Evolutionary conservation across 2,797 vertebrate genomes (phyloP).

Genomic region (Glyptemys insculpta): DNA sequence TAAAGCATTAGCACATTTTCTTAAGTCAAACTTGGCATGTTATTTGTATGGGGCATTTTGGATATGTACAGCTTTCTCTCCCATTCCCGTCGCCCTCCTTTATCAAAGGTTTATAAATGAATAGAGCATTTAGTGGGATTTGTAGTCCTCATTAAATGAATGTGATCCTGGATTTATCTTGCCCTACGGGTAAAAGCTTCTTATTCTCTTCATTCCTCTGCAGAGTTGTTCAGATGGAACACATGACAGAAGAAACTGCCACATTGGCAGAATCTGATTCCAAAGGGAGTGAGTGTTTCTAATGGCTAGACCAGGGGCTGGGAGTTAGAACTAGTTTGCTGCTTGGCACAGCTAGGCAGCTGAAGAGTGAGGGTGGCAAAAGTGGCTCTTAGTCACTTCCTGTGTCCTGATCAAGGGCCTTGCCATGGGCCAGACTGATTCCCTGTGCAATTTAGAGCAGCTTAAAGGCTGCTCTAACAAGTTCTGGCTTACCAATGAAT

Average conservation of each 20-base stretch:
- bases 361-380: neutral
- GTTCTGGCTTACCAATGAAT: neutral
- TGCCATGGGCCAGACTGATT: neutral
- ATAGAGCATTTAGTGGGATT: constrained; percentile 54
- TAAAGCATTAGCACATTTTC: constrained; percentile 13
- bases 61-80: constrained; percentile 2
- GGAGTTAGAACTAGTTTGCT: neutral
- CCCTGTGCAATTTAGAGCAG: neutral
- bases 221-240: constrained; percentile 22
- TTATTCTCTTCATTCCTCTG: constrained; percentile 49
- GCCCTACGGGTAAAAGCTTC: constrained; percentile 52
- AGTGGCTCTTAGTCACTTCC: neutral
- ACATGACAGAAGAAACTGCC: constrained; percentile 24
- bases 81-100: neutral
- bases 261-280: neutral
- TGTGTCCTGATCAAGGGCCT: neutral
- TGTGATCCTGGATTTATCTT: constrained; percentile 58
- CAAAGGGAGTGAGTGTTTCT: neutral
- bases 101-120: constrained; percentile 53
- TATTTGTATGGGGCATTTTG: constrained; percentile 42
- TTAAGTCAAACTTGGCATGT: constrained; percentile 17
- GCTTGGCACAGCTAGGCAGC: neutral
- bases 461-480: neutral
- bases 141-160: constrained; percentile 58
- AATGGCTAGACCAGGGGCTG: constrained; percentile 4